Base-by-base conservation (phyloP, 2,113 vertebrate species). In the Potamarius usumacintae region DNA sequence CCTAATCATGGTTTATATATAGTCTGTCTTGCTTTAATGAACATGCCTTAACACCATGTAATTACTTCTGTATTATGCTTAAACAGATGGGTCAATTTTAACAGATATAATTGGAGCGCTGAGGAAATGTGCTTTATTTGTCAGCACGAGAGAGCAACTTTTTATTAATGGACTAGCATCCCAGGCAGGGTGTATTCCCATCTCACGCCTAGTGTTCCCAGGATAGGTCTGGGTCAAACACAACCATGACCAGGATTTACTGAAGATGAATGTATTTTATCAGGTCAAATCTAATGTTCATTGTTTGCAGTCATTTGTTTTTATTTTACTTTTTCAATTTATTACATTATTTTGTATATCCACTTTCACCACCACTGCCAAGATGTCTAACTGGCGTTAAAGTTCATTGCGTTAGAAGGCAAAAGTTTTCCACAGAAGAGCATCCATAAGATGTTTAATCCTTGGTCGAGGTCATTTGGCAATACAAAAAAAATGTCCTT, bases 1-100 rank as follows among this genome's bases (percentile, higher is more conserved):
- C 67, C 85, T 87, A 90, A 90, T 87, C 84, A 42, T 62, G 63
- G 85, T 83, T 85, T 90, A 91, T 91, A 90, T 84, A 89, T 88
- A 89, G 83, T 82, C 34, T 65, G 60, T 67, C 86, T 81, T 50
- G 50, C 83, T 86, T 84, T 87, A 89, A 87, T 89, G 74, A 87
- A 58, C 52, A 88, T 71, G 74, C 63, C 82, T 67, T 82, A 87
- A 88, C 88, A 89, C 86, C 82, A 55, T 79, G 22, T 87, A 89
- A 91, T 92, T 86, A 79, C 52, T 76, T 72, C 22, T 82, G 85
- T 74, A 81, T 76, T 87, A 78, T 48, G 86, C 27, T 17, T 69
- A 62, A 69, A 80, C 71, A 82, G 78, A 78, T 83, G 81, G 60
- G n/a, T 34, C 4, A 50, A 60, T 88, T 87, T 85, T 48, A 80